Evolutionary conservation across 64 coral and sea anemone genomes (phyloP).

Genomic region (Montipora sp.): DNA sequence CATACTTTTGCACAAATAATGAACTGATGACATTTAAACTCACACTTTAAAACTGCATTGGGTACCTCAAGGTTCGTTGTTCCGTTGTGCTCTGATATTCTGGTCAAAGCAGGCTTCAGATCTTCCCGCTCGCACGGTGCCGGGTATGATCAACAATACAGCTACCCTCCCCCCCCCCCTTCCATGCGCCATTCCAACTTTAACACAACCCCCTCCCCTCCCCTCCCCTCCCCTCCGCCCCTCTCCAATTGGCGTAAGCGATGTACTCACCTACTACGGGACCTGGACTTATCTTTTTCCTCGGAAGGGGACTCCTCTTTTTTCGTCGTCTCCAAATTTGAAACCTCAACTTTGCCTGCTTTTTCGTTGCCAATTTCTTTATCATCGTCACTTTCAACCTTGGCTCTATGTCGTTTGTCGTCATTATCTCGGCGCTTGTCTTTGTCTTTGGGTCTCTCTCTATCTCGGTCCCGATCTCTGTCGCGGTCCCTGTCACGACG

Average conservation of each 20-base stretch:
- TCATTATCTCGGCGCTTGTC: slow-evolving; percentile 22
- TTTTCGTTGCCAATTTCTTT: slow-evolving; percentile 17
- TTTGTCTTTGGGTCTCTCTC: background rate
- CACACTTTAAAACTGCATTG: slow-evolving; percentile 29
- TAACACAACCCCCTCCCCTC: background rate
- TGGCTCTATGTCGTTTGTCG: slow-evolving; percentile 24
- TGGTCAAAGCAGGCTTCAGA: background rate
- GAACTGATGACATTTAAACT: slow-evolving; percentile 29
- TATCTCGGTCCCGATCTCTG: slow-evolving; percentile 37
- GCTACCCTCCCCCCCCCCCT: background rate
- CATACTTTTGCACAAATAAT: slow-evolving; percentile 16
- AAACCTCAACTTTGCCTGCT: background rate
- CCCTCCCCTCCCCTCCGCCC: background rate
- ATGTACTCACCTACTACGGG: slow-evolving; percentile 92
- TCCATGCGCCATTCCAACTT: background rate
- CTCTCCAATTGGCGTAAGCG: background rate
- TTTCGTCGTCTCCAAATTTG: slow-evolving; percentile 23
- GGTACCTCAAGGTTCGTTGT: slow-evolving; percentile 33
- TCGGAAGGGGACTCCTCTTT: slow-evolving; percentile 20
- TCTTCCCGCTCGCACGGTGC: background rate
- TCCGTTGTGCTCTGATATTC: slow-evolving; percentile 25
- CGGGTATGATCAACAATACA: background rate
- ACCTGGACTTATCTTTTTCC: slow-evolving; percentile 96
- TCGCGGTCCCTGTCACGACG: slow-evolving; percentile 39
- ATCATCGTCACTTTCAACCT: slow-evolving; percentile 13